Conservation (phyloP, 2,888 invertebrate species). For the Heterodera filipjevi region DNA sequence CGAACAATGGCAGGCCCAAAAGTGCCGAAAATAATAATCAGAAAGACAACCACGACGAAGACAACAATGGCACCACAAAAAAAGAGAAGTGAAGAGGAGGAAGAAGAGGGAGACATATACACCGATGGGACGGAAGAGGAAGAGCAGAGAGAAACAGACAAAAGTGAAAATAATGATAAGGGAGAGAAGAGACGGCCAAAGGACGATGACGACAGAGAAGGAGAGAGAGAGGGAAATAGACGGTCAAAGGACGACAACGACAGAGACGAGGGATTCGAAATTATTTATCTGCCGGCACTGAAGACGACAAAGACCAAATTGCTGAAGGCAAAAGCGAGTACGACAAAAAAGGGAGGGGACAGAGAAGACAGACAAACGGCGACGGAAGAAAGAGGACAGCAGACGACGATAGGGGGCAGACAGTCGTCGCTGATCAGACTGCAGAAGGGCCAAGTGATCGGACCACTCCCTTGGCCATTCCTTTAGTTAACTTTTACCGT, state of each 20-base stretch:
- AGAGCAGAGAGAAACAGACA: not conserved
- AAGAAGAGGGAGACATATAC: not conserved
- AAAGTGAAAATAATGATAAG: too few relatives aligned
- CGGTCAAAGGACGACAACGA: too few relatives aligned
- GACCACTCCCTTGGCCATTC: not conserved
- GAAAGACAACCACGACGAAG: not conserved
- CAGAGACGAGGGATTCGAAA: not conserved
- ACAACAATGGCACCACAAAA: not conserved
- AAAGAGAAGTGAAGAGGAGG: not conserved
- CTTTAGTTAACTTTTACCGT: not conserved
- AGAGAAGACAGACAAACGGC: not conserved
- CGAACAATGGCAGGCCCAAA: not conserved
- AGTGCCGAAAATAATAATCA: not conserved
- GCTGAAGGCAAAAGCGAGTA: not conserved
- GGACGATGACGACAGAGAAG: not conserved
- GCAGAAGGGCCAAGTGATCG: not conserved
- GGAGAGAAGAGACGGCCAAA: too few relatives aligned
- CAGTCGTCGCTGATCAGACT: not conserved
- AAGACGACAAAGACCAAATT: not conserved
- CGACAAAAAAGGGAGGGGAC: not conserved
- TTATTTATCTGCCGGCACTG: constrained; percentile 18
- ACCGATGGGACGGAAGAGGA: not conserved
- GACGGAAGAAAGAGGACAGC: not conserved
- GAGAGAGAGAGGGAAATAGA: too few relatives aligned
- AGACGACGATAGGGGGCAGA: not conserved